Percentiles rank a stretch among this genome's conserved stretches.
Conservation (phyloP, 2,113 vertebrate genomes). For the Uropsilus gracilis region DNA sequence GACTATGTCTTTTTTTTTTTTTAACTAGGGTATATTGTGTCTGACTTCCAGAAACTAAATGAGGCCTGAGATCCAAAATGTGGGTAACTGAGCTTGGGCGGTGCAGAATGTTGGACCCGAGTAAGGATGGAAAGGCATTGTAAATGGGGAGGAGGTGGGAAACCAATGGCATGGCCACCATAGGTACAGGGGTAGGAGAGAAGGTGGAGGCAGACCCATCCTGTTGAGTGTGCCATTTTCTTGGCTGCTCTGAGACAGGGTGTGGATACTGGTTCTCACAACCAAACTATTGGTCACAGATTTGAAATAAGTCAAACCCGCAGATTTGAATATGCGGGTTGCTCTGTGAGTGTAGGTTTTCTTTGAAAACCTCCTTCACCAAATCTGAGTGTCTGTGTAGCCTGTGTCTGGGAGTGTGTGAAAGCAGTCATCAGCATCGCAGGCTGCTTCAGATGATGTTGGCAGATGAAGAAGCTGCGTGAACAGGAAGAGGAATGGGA, state of each 20-base stretch:
- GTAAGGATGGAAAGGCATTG: background rate
- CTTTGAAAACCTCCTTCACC: background rate
- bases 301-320: too few species aligned
- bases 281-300: background rate
- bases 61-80: background rate
- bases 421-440: background rate
- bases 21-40: background rate
- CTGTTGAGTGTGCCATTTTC: background rate
- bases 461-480: background rate
- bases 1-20: background rate
- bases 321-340: background rate
- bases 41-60: constrained; percentile 12
- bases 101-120: background rate
- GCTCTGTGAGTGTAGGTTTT: background rate
- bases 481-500: background rate
- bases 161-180: background rate
- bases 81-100: background rate
- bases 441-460: too few species aligned
- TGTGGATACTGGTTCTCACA: background rate
- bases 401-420: background rate
- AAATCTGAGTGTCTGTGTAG: background rate
- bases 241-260: background rate
- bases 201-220: background rate
- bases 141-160: background rate
- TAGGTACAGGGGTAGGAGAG: background rate